Evolutionary conservation across 2,113 vertebrate species (phyloP), one percentile per base, ranked within the genome.

Genomic region (Silurus meridionalis): DNA sequence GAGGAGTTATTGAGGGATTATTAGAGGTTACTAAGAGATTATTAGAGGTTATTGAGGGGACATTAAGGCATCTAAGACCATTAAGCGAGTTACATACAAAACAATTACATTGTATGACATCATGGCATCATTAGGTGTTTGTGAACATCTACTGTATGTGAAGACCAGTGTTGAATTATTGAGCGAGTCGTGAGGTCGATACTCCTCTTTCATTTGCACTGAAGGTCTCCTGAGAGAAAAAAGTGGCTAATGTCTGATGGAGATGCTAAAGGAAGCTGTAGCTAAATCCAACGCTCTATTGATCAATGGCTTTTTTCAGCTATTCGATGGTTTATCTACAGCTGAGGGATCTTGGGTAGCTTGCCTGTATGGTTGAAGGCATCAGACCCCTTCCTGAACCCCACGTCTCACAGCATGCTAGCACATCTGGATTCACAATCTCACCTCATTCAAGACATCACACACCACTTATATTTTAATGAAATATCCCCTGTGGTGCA

Each of bases 201-300:
- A 57, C 69, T 85, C 53, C 53, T 80, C 78, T 87, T 83, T 83
- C 19, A 53, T 85, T 83, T 77, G 83, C 75, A 81, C 87, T 72
- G 64, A 89, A 86, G 64, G 88, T 81, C 64, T 58, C 89, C 79
- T 53, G 83, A 55, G n/a, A 11, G 23, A 77, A 87, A 75, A 48
- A 81, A 74, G 53, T 64, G 53, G 48, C 81, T 88, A 88, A 87
- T 89, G 85, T 71, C 28, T 52, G 67, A 71, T 17, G 11, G 82
- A n/a, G 84, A 50, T 80, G 10, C 74, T 21, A 52, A 67, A 79
- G 82, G 85, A 86, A 90, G 81, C 83, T 88, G 89, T 80, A 28
- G n/a, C 58, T 67, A 75, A 89, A 75, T 74, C 77, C 61, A 48
- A n/a, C 83, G 80, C 71, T 66, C 53, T 55, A 81, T 87, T 79